Base-by-base conservation (phyloP, 2,113 vertebrate species). In the Microtus ochrogaster region DNA sequence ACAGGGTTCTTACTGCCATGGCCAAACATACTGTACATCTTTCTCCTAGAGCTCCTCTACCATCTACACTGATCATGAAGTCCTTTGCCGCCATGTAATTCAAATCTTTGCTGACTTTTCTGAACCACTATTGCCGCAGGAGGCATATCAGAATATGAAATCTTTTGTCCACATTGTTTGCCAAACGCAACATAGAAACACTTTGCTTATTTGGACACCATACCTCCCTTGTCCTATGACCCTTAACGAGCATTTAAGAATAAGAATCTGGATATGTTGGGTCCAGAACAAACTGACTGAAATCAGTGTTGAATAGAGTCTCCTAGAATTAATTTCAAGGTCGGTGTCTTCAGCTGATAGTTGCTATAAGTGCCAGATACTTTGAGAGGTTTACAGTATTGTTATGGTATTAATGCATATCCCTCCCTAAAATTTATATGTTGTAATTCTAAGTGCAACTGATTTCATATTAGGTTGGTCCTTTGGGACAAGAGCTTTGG, bases 251-350 rank as follows among this genome's bases (percentile, higher is more conserved):
- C 2, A 49, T 49, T 44, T 1, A 52, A 19, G 30, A 12, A 2
- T 66, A 52, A 19, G 30, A 12, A 3, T 66, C 66, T 72, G 26
- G 8, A 24, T 41, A 21, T 17, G 44, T 12, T 13, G 8, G 24
- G 11, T 0, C 8, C 70, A 66, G 33, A 16, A 24, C 7, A 58
- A 66, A 55, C 0, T 16, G 2, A 1, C n/a, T 39, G 44, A 74
- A 26, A 83, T 7, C 4, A 17, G 21, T 68, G 1, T 44, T 58
- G 36, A 86, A n/a, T 86, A 39, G 52, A 28, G 0, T 36, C 55
- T 94, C 39, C 0, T 28, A 49, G 44, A 91, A 86, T 81, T 21
- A 9, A 47, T 47, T 21, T 85, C 92, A 52, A 91, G 47, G 17
- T 3, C 6, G 36, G 7, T 30, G 33, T 10, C n/a, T 89, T 74